Evolutionary conservation across 2,113 vertebrate species (phyloP), one percentile per base, ranked within the genome.

Genomic region (Cynoglossus semilaevis): DNA sequence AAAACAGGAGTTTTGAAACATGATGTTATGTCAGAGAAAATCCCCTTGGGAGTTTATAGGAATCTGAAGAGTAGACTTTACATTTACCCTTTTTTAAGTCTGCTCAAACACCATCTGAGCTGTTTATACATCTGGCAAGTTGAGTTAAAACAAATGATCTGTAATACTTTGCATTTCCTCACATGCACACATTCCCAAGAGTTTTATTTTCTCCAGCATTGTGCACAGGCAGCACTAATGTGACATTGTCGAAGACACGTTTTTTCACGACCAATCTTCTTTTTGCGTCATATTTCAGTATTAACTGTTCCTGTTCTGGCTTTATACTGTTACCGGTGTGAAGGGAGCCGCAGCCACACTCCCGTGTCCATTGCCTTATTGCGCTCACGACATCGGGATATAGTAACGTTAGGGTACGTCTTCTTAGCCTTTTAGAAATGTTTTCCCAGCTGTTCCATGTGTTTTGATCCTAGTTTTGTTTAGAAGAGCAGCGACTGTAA

Each of bases 351-450:
- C 22, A 29, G 22, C 22, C 3, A 6, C 37, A 58, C 43, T 9
- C 57, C 38, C 36, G 19, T 58, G 37, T 29, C 34, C 14, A 11
- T 9, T 29, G 22, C 22, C 22, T 35, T 22, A 45, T 51, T n/a
- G 38, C 42, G 67, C 41, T 41, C 12, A 41, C 58, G 13, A 68
- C 63, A 55, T 35, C 63, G 58, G 65, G 58, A 42, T 75, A 67
- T 65, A 44, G 50, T 73, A 70, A 68, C 63, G 65, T 83, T 67
- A 73, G 63, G 12, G 46, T 59, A 51, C 29, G 57, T 71, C 19
- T 44, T 46, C 54, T 55, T 85, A 86, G 72, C 41, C 71, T 82
- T 77, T 69, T 72, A 85, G 65, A 77, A 57, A 45, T 66, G 70
- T 86, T 72, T 29, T 53, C 67, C 59, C 38, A 15, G 74, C 63